Conservation (phyloP, 2,797 vertebrate species). For the Threskiornis aethiopicus region DNA sequence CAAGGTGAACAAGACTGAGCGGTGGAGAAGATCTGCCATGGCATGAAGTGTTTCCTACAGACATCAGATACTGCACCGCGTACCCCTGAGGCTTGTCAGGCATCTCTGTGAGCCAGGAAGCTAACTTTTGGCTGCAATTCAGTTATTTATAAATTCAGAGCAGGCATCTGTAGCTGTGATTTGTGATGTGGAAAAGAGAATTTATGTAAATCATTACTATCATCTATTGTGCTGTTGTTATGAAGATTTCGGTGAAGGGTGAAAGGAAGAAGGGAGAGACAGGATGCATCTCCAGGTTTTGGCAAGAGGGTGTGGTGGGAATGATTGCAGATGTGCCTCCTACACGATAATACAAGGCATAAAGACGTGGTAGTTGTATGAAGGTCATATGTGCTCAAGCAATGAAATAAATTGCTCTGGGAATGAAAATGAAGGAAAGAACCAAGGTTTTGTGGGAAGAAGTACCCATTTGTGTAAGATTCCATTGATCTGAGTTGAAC, state of each 20-base stretch:
- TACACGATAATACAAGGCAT: not conserved
- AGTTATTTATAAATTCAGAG: not conserved
- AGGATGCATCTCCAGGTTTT: not conserved
- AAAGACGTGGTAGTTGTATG: not conserved
- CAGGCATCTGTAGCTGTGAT: not conserved
- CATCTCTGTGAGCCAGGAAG: not conserved
- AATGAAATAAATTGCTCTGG: not conserved
- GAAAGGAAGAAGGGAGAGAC: not conserved
- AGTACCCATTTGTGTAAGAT: not conserved
- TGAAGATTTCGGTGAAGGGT: not conserved
- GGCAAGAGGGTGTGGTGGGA: not conserved
- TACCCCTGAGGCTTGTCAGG: not conserved
- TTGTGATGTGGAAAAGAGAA: not conserved
- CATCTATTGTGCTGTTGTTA: not conserved
- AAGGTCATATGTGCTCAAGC: not conserved
- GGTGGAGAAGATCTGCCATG: rapidly evolving
- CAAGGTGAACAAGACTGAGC: not conserved
- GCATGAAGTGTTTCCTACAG: not conserved
- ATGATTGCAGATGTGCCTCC: not conserved
- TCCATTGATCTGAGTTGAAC: not conserved
- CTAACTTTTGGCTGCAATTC: not conserved
- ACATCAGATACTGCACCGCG: not conserved
- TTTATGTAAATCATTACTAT: not conserved
- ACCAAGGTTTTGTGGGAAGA: not conserved
- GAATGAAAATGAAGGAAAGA: not conserved